Evolutionary conservation across 2,888 invertebrate genomes (phyloP), one percentile per base, ranked within the genome.

Genomic region (Lithophane leautieri): DNA sequence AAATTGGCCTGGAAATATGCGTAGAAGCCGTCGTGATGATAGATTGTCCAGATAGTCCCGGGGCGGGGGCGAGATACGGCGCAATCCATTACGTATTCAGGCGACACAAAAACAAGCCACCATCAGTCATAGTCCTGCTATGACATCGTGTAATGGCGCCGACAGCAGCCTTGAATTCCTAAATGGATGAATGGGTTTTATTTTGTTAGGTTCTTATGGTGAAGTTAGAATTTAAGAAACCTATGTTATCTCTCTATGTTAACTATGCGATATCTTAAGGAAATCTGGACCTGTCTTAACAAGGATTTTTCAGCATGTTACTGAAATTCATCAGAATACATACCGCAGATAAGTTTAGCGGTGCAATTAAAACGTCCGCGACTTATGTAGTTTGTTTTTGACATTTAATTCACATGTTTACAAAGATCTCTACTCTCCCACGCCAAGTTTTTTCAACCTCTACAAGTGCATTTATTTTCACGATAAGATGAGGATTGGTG

Each of bases 81-180:
- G 73, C 78, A 60, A 81, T 86, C 80, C 79, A 88, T 87, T 86
- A 84, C 58, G 67, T 76, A 84, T 88, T 86, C 82, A 61, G 56
- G 28, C 58, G 71, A 67, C 72, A 76, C 70, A 78, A 77, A 78
- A 78, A 71, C 71, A 68, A 50, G 56, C 61, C 69, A 50, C 78
- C 84, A 86, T 88, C 88, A 79, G 56, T 86, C 88, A 83, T 73
- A 78, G 44, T 65, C 47, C 47, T 47, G 34, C 60, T 67, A 67
- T 84, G 86, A 75, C 81, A 66, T 11, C 67, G 50, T 73, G 79
- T 71, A 69, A 68, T 74, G 58, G 61, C n/a, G 70, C 4, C 28
- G 74, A 79, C 71, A 65, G 60, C 25, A 63, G 42, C 47, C 54
- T 63, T 84, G 71, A 70, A 66, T 73, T 28, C 25, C 19, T 69